Conservation (phyloP, 2,797 vertebrate species). For the Xenopus petersii region DNA sequence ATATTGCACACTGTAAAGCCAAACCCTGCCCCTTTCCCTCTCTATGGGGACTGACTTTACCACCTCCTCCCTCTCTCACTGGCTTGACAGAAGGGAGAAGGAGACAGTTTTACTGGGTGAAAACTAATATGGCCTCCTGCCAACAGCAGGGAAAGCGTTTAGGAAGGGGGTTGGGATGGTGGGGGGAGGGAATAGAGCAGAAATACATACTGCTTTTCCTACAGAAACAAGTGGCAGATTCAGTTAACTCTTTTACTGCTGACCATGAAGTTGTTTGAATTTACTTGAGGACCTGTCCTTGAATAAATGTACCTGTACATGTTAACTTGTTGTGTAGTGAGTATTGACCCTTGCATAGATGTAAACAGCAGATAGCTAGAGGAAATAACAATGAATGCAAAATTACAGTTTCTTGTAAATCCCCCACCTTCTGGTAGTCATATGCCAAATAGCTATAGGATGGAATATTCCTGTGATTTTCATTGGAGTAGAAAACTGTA, state of each 20-base stretch:
- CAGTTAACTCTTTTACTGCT: conserved; percentile 15
- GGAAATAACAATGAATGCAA: too few relatives aligned
- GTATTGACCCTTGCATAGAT: too few relatives aligned
- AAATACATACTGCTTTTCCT: background rate
- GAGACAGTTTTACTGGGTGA: conserved; percentile 36
- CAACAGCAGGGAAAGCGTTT: conserved; percentile 28
- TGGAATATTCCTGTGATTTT: too few relatives aligned
- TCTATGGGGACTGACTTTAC: conserved; percentile 14
- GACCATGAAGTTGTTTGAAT: background rate
- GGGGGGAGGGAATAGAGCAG: conserved; percentile 6
- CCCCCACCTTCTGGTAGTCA: too few relatives aligned
- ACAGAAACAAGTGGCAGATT: conserved; percentile 6
- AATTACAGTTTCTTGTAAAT: too few relatives aligned
- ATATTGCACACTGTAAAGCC: background rate
- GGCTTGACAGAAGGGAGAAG: conserved; percentile 34
- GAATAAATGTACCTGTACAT: too few relatives aligned
- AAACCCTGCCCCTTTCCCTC: background rate
- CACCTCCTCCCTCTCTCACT: conserved; percentile 10
- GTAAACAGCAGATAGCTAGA: too few relatives aligned
- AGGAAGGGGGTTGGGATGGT: conserved; percentile 4
- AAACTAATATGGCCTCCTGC: conserved; percentile 27
- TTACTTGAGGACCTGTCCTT: too few relatives aligned
- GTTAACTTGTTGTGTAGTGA: too few relatives aligned
- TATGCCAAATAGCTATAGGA: too few relatives aligned
- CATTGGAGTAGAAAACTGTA: too few relatives aligned